Conservation (phyloP, 2,888 invertebrate genomes). For the Heteromyza rotundicornis region DNA sequence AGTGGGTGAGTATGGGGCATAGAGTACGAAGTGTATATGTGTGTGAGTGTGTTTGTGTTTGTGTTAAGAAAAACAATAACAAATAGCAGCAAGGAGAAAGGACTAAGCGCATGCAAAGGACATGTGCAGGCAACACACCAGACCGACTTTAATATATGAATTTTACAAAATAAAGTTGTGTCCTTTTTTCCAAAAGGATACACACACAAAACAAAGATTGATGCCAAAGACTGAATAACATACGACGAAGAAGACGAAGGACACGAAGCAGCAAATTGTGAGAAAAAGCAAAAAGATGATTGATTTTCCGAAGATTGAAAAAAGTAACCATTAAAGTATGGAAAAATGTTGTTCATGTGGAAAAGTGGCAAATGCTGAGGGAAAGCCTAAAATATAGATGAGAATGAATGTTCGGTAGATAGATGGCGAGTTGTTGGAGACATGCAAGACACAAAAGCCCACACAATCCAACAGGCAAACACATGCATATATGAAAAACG, state of each 20-base stretch:
- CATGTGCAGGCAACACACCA: neutral
- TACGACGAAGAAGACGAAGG: neutral
- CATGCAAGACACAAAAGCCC: too few relatives aligned
- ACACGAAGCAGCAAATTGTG: neutral
- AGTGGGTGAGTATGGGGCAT: neutral
- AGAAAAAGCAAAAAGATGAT: slow-evolving; percentile 41
- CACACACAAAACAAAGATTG: neutral
- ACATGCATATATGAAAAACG: slow-evolving; percentile 24
- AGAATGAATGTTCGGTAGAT: too few relatives aligned
- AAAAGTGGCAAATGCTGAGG: slow-evolving; percentile 31
- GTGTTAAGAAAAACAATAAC: neutral
- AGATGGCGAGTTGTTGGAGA: too few relatives aligned
- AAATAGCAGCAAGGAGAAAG: neutral
- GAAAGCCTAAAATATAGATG: neutral
- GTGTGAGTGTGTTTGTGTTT: too few relatives aligned
- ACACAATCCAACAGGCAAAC: slow-evolving; percentile 4
- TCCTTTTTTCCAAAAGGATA: neutral
- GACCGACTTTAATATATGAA: neutral
- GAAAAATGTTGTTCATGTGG: slow-evolving; percentile 2
- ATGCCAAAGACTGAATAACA: neutral
- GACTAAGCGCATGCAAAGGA: neutral
- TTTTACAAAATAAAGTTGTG: neutral
- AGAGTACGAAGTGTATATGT: too few relatives aligned
- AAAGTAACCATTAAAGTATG: slow-evolving; percentile 28
- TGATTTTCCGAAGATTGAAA: slow-evolving; percentile 48